Percentiles rank a stretch among this genome's conserved stretches.
Evolutionary conservation across 1,140 invertebrate genomes (phyloP).

Genomic region (Ceratitis capitata): DNA sequence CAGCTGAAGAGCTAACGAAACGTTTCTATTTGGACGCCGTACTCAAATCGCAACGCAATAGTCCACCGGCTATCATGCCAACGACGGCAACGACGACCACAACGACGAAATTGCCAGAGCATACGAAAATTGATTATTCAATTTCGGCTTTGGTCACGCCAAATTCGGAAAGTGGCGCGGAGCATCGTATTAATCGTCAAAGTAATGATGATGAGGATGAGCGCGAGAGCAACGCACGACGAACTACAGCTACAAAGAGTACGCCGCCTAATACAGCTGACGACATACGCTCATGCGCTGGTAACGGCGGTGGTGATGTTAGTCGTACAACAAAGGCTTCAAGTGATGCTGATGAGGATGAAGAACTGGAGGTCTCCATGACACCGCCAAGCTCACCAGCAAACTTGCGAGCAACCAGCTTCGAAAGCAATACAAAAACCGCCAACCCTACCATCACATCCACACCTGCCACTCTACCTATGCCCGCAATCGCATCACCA

Average conservation of each 20-base stretch:
- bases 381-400: slow-evolving; percentile 61
- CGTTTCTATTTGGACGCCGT: slow-evolving; percentile 78
- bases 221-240: slow-evolving; percentile 19
- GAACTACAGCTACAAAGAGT: background rate
- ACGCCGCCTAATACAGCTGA: background rate
- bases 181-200: slow-evolving; percentile 54
- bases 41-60: slow-evolving; percentile 71
- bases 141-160: slow-evolving; percentile 61
- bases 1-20: slow-evolving; percentile 70
- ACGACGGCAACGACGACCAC: too few relatives aligned
- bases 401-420: background rate
- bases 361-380: slow-evolving; percentile 63
- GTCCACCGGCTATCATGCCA: too few relatives aligned
- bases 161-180: slow-evolving; percentile 60
- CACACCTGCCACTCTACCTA: background rate
- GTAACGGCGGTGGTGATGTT: slow-evolving; percentile 7
- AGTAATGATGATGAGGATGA: slow-evolving; percentile 54
- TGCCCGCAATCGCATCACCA: background rate
- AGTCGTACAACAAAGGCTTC: slow-evolving; percentile 36
- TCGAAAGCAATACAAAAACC: background rate
- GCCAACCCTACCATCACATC: background rate
- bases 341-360: slow-evolving; percentile 45
- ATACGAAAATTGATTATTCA: slow-evolving; percentile 58
- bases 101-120: slow-evolving; percentile 52
- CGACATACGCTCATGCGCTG: background rate